Base-by-base conservation (phyloP, 2,888 invertebrate genomes). In the Drosophila planitibia region DNA sequence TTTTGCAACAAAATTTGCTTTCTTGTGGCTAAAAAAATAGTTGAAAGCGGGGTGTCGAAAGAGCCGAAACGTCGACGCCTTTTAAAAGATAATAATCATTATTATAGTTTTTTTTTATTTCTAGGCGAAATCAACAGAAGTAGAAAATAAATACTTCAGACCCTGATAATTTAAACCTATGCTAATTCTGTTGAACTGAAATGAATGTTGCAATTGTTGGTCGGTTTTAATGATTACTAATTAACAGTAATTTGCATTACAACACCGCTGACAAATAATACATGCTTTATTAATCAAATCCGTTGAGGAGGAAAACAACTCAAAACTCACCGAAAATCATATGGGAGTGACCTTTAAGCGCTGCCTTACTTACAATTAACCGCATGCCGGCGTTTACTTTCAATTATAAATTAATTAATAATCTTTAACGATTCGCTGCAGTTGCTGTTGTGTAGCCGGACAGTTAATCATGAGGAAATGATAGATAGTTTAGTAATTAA, bases 341-440 rank as follows among this genome's bases (percentile, higher is more conserved):
- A 59, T 60, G 78, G 70, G 68, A 53, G 68, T 59, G 71, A 79
- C 75, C 65, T 77, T 74, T 62, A 47, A 52, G 60, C 71, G 60
- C 32, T 71, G 69, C 70, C 75, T 71, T 67, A 80, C 44, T 64
- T 74, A 65, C 76, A 71, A 71, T 77, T 83, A 70, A 65, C 47
- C 67, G 63, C 64, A 74, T 52, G 78, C 68, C 74, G 68, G 82
- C 73, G 59, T 78, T 78, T 67, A 66, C 68, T 74, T 77, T 76
- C 74, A 82, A 82, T 85, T 90, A 76, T 78, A 71, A 88, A 83
- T 79, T 82, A 87, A 85, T 85, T 84, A 83, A 85, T 87, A 69
- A 88, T 76, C 58, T 79, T 76, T 76, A 85, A 90, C 88, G 85
- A 78, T 88, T 74, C 63, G 47, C 59, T 53, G 67, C 66, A 68